These are phyloP conservation scores for Lathronympha strigana DNA, from an alignment of 2,888 invertebrate genomes.

Conservation along the genomic window DNA sequence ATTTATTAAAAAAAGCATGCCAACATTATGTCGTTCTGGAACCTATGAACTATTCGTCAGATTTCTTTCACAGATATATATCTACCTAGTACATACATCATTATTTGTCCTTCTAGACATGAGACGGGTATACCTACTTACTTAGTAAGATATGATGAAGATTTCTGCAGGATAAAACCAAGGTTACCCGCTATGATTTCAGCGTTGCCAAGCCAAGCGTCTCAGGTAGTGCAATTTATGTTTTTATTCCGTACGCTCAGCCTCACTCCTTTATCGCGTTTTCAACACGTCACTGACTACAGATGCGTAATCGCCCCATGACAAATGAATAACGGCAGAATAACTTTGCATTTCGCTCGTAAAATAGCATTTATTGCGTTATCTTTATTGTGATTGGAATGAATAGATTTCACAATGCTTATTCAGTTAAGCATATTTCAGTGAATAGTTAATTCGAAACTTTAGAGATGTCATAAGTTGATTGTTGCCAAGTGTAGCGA, in stretches of 20 bases:
- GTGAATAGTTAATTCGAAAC: slow-evolving; percentile 24
- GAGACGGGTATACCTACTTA: too few relatives aligned
- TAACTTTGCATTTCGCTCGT: slow-evolving; percentile 33
- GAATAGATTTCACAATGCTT: slow-evolving; percentile 36
- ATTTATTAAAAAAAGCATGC: neutral
- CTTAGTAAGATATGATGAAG: too few relatives aligned
- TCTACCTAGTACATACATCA: too few relatives aligned
- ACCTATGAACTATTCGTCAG: too few relatives aligned
- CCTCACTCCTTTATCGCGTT: slow-evolving; percentile 40
- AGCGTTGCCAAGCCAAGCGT: slow-evolving; percentile 7
- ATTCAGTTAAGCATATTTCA: slow-evolving; percentile 23
- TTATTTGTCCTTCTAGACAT: too few relatives aligned
- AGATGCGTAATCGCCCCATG: slow-evolving; percentile 38
- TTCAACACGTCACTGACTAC: slow-evolving; percentile 41
- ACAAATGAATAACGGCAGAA: slow-evolving; percentile 35
- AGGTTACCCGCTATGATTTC: slow-evolving; percentile 18
- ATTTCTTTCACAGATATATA: too few relatives aligned
- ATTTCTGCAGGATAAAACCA: neutral
- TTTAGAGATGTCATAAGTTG: slow-evolving; percentile 28
- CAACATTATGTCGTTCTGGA: too few relatives aligned
- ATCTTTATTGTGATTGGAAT: slow-evolving; percentile 34
- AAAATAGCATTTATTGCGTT: slow-evolving; percentile 42
- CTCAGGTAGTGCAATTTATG: slow-evolving; percentile 41
- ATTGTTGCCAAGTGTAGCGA: slow-evolving; percentile 22
- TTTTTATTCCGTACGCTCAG: slow-evolving; percentile 27